Evolutionary conservation across 1,140 invertebrate genomes (phyloP).

Genomic region (Melipona quadrifasciata): DNA sequence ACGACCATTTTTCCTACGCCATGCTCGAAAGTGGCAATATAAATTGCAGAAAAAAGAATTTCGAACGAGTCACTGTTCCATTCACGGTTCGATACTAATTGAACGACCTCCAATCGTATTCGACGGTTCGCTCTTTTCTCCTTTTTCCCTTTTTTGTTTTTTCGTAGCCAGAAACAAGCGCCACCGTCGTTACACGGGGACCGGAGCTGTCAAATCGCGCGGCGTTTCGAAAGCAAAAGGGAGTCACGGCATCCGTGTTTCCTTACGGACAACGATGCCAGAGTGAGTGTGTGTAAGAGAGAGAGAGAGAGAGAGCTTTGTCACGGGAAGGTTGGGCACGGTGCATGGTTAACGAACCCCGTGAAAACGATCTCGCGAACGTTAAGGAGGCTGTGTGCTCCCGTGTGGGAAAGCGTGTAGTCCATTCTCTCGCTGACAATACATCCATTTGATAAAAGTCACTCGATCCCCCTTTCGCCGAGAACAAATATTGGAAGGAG

Average conservation of each 20-base stretch:
- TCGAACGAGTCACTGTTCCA: neutral
- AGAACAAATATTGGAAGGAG: slow-evolving; percentile 71
- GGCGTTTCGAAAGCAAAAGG: neutral
- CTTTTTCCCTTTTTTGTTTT: neutral
- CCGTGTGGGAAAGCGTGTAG: slow-evolving; percentile 50
- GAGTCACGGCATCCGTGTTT: neutral
- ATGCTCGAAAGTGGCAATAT: neutral
- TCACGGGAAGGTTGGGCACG: neutral
- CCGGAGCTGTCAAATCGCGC: slow-evolving; percentile 26
- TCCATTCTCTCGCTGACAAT: slow-evolving; percentile 63
- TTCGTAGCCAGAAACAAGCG: neutral
- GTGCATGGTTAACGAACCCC: slow-evolving; percentile 50
- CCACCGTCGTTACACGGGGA: neutral
- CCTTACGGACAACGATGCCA: slow-evolving; percentile 2
- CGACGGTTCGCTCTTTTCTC: neutral
- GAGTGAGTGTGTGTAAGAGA: neutral
- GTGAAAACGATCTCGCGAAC: slow-evolving; percentile 26
- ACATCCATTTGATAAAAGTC: slow-evolving; percentile 66
- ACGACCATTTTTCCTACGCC: neutral
- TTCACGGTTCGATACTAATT: slow-evolving; percentile 7
- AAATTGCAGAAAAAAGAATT: neutral
- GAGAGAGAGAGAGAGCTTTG: slow-evolving; percentile 19
- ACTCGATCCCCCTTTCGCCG: slow-evolving; percentile 59
- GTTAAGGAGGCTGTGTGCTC: slow-evolving; percentile 54
- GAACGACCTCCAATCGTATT: neutral